Evolutionary conservation across 2,797 vertebrate species (phyloP).

Genomic region (Dendrocincla tyrannina): DNA sequence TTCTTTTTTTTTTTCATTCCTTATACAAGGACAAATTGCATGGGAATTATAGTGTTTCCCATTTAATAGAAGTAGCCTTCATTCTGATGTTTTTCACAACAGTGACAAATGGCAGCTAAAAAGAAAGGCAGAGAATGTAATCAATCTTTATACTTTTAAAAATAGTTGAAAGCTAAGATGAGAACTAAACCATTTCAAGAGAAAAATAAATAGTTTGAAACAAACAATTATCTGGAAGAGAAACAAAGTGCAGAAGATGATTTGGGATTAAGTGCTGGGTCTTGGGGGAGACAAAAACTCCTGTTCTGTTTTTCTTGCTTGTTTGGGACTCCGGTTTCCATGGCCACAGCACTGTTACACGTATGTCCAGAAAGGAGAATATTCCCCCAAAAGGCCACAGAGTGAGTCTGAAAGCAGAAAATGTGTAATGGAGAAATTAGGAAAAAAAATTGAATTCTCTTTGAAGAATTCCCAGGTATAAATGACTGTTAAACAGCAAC

Average conservation of each 20-base stretch:
- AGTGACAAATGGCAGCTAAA: conserved; percentile 72
- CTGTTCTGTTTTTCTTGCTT: not conserved
- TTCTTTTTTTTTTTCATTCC: not conserved
- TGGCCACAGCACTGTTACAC: not conserved
- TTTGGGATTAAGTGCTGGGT: not conserved
- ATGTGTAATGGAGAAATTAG: not conserved
- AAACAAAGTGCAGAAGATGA: not conserved
- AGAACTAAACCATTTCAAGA: not conserved
- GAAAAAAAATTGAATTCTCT: not conserved
- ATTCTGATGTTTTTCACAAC: conserved; percentile 64
- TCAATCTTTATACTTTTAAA: conserved; percentile 69
- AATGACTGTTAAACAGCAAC: not conserved
- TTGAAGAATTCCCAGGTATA: not conserved
- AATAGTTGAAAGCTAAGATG: not conserved
- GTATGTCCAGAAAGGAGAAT: not conserved
- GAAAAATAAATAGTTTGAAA: not conserved
- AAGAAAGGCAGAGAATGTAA: conserved; percentile 54
- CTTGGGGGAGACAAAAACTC: not conserved
- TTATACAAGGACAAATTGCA: conserved; percentile 51
- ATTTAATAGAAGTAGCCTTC: conserved; percentile 69
- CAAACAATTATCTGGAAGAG: conserved; percentile 10
- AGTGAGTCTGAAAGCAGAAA: not conserved
- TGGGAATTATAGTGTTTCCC: conserved; percentile 50
- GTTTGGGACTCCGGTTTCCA: conserved; percentile 1
- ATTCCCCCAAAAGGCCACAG: not conserved